Evolutionary conservation across 1,140 invertebrate genomes (phyloP).

Genomic region (Mycetomoellerius zeteki): DNA sequence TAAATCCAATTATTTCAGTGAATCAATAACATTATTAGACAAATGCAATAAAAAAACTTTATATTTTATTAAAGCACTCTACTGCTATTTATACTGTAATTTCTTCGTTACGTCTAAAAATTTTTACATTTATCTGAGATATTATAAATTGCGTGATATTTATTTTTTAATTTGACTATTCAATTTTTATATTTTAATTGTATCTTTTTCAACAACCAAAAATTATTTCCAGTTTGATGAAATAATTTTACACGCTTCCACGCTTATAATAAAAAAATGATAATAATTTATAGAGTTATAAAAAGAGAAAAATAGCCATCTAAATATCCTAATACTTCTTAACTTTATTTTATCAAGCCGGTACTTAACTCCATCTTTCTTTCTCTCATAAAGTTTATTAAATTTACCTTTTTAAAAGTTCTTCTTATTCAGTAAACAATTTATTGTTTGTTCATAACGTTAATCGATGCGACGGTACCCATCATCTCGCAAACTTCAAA

Average conservation of each 20-base stretch:
- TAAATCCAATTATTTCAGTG: background rate
- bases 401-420: background rate
- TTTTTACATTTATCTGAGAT: background rate
- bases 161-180: background rate
- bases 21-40: background rate
- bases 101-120: background rate
- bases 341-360: background rate
- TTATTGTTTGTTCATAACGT: background rate
- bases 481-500: background rate
- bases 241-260: background rate
- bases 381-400: background rate
- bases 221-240: background rate
- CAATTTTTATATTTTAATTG: background rate
- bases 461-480: background rate
- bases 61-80: background rate
- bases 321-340: background rate
- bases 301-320: background rate
- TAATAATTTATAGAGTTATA: slow-evolving; percentile 21
- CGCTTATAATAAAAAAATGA: background rate
- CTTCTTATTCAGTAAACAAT: background rate
- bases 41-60: background rate
- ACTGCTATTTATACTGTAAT: background rate
- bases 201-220: background rate
- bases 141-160: background rate
- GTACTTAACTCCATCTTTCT: background rate